Evolutionary conservation across 2,113 vertebrate species (phyloP).

Genomic region (Lethenteron reissneri): DNA sequence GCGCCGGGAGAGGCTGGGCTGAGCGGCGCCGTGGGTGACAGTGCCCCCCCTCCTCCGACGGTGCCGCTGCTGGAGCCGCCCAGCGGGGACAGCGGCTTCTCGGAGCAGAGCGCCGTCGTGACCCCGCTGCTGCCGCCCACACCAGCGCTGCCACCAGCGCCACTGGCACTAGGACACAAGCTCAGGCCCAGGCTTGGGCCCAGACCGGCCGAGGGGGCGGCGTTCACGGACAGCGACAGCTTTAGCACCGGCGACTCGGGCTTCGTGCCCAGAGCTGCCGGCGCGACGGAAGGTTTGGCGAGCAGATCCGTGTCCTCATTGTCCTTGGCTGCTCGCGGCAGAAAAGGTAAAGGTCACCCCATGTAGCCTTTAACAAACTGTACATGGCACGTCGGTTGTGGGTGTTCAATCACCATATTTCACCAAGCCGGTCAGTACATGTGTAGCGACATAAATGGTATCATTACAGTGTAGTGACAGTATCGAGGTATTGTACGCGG

Average conservation of each 20-base stretch:
- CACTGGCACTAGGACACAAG: too few species aligned
- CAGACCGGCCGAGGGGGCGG: background rate
- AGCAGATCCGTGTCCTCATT: slow-evolving; percentile 4
- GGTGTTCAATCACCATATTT: too few species aligned
- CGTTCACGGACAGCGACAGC: slow-evolving; percentile 1
- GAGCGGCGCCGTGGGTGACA: background rate
- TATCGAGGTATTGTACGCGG: too few species aligned
- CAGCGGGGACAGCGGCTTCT: background rate
- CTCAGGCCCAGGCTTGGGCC: background rate
- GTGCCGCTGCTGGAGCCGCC: background rate
- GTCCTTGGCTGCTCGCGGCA: background rate
- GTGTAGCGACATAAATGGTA: too few species aligned
- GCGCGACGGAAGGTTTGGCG: background rate
- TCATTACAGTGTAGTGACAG: too few species aligned
- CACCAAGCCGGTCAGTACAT: too few species aligned
- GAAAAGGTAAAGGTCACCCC: too few species aligned
- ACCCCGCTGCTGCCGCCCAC: too few species aligned
- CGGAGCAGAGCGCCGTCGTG: background rate
- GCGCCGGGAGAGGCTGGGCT: background rate
- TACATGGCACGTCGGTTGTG: too few species aligned
- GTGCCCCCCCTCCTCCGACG: too few species aligned
- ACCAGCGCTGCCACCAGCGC: too few species aligned
- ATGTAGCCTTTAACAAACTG: too few species aligned
- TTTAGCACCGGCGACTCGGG: slow-evolving; percentile 1
- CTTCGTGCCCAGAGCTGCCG: background rate